phyloP scores from a whole-genome alignment of 2,888 invertebrate species.

The Poecilobothrus nobilitatus region DNA sequence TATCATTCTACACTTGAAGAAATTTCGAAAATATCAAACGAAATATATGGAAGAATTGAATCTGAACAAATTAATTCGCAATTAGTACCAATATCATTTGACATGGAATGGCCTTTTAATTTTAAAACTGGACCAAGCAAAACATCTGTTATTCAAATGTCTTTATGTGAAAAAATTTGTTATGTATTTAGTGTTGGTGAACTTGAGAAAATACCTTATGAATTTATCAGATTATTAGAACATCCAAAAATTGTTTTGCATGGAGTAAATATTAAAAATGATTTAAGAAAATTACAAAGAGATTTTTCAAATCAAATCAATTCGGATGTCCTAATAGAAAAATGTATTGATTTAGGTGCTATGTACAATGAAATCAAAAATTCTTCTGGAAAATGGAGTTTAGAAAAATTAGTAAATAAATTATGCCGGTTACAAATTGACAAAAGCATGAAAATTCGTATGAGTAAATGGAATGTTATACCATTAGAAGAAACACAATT shows the following conservation, averaged over 20 bases:
- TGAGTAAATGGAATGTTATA: conserved; percentile 53
- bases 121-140: conserved; percentile 53
- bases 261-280: conserved; percentile 57
- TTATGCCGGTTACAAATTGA: conserved; percentile 47
- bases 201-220: conserved; percentile 50
- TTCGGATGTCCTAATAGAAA: conserved; percentile 47
- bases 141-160: conserved; percentile 55
- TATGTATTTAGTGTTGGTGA: conserved; percentile 51
- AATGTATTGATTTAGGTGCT: conserved; percentile 52
- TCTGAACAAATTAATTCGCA: conserved; percentile 21
- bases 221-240: conserved; percentile 47
- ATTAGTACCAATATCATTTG: conserved; percentile 52
- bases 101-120: conserved; percentile 59
- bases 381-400: conserved; percentile 51
- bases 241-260: conserved; percentile 52
- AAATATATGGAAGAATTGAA: conserved; percentile 40
- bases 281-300: conserved; percentile 53
- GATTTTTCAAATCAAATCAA: conserved; percentile 51
- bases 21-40: conserved; percentile 45
- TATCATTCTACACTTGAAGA: conserved; percentile 42
- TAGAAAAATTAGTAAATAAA: conserved; percentile 49
- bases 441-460: conserved; percentile 51
- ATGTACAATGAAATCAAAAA: conserved; percentile 50
- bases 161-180: conserved; percentile 47
- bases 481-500: conserved; percentile 50